Evolutionary conservation across 2,888 invertebrate species (phyloP).

Genomic region (Argynnis bischoffii): DNA sequence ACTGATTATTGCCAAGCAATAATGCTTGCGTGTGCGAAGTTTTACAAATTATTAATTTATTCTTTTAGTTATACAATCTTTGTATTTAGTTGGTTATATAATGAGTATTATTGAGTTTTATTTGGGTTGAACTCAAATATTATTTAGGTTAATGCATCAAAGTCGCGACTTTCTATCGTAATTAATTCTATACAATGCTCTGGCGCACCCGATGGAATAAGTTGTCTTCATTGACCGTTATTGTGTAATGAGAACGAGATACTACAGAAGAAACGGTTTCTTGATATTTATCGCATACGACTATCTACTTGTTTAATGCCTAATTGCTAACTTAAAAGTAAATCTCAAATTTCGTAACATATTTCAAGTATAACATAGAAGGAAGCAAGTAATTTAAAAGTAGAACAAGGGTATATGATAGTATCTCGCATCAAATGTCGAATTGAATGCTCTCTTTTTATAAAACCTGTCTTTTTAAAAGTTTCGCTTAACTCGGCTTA

Average conservation of each 20-base stretch:
- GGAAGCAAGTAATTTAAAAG: conserved; percentile 10
- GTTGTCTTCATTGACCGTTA: conserved; percentile 39
- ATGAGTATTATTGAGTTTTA: not conserved
- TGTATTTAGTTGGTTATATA: not conserved
- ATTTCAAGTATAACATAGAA: not conserved
- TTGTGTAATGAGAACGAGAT: conserved; percentile 41
- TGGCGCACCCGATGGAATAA: conserved; percentile 39
- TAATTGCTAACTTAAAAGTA: conserved; percentile 7
- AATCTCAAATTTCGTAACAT: not conserved
- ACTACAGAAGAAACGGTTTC: conserved; percentile 27
- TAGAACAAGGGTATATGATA: conserved; percentile 13
- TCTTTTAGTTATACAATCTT: not conserved
- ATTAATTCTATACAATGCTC: conserved; percentile 40
- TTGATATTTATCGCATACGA: conserved; percentile 25
- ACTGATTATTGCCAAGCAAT: no score
- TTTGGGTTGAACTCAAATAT: not conserved
- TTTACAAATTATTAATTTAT: not conserved
- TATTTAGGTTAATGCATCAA: conserved; percentile 37
- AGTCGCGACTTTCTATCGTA: conserved; percentile 41
- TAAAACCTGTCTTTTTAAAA: conserved; percentile 6
- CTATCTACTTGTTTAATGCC: conserved; percentile 19
- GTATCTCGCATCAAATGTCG: conserved; percentile 11
- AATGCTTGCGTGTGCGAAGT: not conserved
- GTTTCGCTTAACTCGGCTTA: not conserved
- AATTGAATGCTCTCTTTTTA: conserved; percentile 6